phyloP scores from a whole-genome alignment of 2,113 vertebrate genomes.

The Epinephelus lanceolatus region DNA sequence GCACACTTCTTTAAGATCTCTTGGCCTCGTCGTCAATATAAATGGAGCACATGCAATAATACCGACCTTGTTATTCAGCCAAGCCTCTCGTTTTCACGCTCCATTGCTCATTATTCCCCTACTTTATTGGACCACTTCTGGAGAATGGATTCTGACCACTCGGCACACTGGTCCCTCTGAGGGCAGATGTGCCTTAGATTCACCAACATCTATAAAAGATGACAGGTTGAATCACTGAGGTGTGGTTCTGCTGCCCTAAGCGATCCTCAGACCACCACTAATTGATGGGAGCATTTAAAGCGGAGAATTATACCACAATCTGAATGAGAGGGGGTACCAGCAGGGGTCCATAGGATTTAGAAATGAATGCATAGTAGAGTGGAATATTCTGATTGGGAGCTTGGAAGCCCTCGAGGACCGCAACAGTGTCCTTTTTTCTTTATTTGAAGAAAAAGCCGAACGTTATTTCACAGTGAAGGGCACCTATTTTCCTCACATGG shows the following conservation, averaged over 20 bases:
- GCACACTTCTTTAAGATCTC: not conserved
- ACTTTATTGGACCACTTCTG: constrained; percentile 59
- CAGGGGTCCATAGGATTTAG: constrained; percentile 18
- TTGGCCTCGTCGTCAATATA: constrained; percentile 29
- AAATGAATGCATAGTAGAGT: constrained; percentile 35
- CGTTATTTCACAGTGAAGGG: constrained; percentile 60
- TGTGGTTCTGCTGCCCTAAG: constrained; percentile 62
- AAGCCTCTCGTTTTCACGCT: constrained; percentile 50
- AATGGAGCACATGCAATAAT: constrained; percentile 34
- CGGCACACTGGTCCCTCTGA: constrained; percentile 20
- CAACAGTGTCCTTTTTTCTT: not conserved
- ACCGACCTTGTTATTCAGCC: constrained; percentile 61
- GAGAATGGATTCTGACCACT: constrained; percentile 62
- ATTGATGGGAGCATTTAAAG: constrained; percentile 69
- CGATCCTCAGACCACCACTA: constrained; percentile 45
- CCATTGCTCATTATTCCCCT: constrained; percentile 60
- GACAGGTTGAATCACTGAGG: constrained; percentile 57
- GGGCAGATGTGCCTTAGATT: constrained; percentile 47
- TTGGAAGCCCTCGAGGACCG: constrained; percentile 17
- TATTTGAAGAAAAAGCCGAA: constrained; percentile 29
- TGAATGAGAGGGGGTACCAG: constrained; percentile 3
- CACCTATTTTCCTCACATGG: constrained; percentile 64
- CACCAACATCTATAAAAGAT: constrained; percentile 68
- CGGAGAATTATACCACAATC: constrained; percentile 19
- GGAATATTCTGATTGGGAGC: constrained; percentile 37